Evolutionary conservation across 2,113 vertebrate species (phyloP).

Genomic region (Amazona vittata): DNA sequence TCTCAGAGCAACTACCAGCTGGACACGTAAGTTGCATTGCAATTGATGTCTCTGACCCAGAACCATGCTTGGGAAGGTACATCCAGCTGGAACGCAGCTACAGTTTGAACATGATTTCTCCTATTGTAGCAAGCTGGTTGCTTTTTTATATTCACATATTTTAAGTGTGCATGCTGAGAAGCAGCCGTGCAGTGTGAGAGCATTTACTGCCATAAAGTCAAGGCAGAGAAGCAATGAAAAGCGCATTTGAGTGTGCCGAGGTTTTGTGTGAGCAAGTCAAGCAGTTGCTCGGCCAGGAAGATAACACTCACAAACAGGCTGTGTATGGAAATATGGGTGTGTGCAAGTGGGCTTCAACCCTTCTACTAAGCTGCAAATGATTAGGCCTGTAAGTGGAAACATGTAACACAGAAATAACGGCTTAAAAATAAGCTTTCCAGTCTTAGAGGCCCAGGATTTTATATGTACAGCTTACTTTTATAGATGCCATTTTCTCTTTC

Average conservation of each 20-base stretch:
- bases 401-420: neutral
- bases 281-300: neutral
- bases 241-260: neutral
- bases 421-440: conserved; percentile 25
- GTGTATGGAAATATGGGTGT: neutral
- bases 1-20: neutral
- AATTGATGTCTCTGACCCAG: neutral
- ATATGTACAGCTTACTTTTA: neutral
- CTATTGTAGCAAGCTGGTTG: neutral
- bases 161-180: neutral
- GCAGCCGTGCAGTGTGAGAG: neutral
- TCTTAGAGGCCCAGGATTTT: neutral
- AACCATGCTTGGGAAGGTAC: neutral
- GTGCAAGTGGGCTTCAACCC: neutral
- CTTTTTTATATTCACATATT: neutral
- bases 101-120: neutral
- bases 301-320: neutral
- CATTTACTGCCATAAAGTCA: neutral
- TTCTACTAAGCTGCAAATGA: neutral
- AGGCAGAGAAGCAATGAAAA: neutral
- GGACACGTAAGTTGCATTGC: rapidly evolving
- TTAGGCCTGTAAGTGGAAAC: neutral
- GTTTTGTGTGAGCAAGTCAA: neutral
- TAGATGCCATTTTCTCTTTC: neutral
- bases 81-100: neutral